Conservation (phyloP, 2,888 invertebrate genomes). For the Athrips mouffetella region DNA sequence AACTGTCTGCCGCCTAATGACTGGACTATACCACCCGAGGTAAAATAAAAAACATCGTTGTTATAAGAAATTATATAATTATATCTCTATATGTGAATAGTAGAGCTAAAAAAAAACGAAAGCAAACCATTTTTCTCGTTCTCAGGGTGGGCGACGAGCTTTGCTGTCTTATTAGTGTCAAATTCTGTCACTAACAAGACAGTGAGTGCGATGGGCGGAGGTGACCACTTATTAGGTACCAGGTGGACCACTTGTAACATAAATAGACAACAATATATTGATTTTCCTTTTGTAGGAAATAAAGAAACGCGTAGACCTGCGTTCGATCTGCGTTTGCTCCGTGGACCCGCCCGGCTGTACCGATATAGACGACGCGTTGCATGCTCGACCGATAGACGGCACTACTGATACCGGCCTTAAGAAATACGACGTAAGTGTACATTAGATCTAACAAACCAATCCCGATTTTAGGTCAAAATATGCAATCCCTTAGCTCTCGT, state of each 20-base stretch:
- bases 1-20: conserved; percentile 93
- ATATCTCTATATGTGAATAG: no score
- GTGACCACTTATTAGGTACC: no score
- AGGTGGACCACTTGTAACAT: no score
- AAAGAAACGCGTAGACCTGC: conserved; percentile 88
- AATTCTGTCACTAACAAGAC: no score
- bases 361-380: conserved; percentile 98
- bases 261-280: background rate
- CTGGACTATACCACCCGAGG: conserved; percentile 92
- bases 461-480: no score
- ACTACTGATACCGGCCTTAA: conserved; percentile 48
- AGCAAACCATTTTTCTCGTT: no score
- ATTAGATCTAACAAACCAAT: background rate
- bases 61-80: no score
- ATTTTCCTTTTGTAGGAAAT: conserved; percentile 80
- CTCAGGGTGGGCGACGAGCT: no score
- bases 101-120: no score
- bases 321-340: conserved; percentile 92
- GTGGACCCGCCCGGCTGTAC: conserved; percentile 99
- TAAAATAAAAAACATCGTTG: conserved; percentile 50
- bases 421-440: conserved; percentile 46
- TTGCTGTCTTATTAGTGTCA: no score
- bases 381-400: conserved; percentile 86
- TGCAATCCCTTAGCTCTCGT: no score
- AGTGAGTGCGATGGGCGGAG: no score